Base-by-base conservation (phyloP, 2,113 vertebrate genomes). In the Equus quagga region DNA sequence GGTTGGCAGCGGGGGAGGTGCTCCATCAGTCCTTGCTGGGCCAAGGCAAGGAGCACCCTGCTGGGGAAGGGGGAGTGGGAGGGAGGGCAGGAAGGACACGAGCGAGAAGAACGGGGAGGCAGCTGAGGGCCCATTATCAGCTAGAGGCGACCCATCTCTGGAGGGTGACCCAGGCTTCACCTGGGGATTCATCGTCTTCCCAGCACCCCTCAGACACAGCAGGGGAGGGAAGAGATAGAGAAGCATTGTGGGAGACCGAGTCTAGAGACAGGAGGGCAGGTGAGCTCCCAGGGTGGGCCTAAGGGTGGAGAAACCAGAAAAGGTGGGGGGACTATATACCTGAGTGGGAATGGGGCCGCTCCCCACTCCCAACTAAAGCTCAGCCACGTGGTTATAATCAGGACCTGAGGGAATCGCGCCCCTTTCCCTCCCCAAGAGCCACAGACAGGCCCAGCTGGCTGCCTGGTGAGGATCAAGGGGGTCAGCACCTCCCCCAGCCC, bases 351-450 rank as follows among this genome's bases (percentile, higher is more conserved):
- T 56, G 56, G 76, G 89, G 64, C 41, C n/a, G 78, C 65, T 72
- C 23, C 36, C 49, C 82, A 18, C 46, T n/a, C 51, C 11, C 0
- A 41, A 41, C 0, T 0, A 75, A 80, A 62, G 54, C 33, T 73
- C 0, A 0, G 24, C 21, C 97, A 95, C 92, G 92, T 93, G 98
- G 90, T 94, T 98, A 94, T 95, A 96, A 98, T 99, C 98, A 98
- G 28, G 85, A 62, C 18, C 28, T 9, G 11, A 80, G 6, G 96
- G 97, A 98, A 92, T 79, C 58, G 19, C 2, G 97, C 4, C 0
- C 26, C 51, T 82, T 13, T 9, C 44, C 9, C 49, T 64, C 46
- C 56, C 19, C 60, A 92, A 36, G 65, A 54, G 62, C 78, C 78
- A 94, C 19, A 33, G 79, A 60, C 44, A 86, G 88, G 72, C 24